Evolutionary conservation across 2,888 invertebrate species (phyloP), one percentile per base, ranked within the genome.

Genomic region (Gryllus longicercus): DNA sequence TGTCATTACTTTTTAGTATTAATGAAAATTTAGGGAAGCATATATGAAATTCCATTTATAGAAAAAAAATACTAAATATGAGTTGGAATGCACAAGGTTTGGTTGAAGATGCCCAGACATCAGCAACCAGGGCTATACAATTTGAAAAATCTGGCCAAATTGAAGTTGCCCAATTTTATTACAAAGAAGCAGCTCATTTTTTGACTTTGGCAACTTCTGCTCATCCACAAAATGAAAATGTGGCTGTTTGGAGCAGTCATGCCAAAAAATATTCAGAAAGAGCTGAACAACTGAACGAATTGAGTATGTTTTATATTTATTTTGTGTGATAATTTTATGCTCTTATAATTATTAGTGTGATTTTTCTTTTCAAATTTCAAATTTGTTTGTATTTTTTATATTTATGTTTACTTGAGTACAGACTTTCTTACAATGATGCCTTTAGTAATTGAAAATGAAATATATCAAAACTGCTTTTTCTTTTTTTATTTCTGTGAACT

Each of bases 131-230:
- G 83, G 97, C 96, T n/a, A 93, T 96, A 21, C 89, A 91, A 82
- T 95, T 93, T 86, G 96, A 97, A 85, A 89, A 90, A 75, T 89
- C 91, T 82, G 89, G 89, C 2, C 90, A 92, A 82, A 90, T 91
- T 84, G 92, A 93, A 80, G 93, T 93, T 75, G 94, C 95, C 82
- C 89, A 92, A 82, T 96, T 95, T 86, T 94, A 94, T 87, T 96
- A 96, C 84, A 88, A 89, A 83, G 89, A 92, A 83, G 93, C 95
- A 50, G 92, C 93, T 0, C 90, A 92, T 84, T 88, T 93, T 79
- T 87, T 96, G 78, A 88, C 91, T 82, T 89, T 91, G 84, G 91
- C 93, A 78, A 88, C 88, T 80, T 87, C 88, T 74, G 88, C 90
- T 75, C 88, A 90, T 2, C 85, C 87, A 12, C 88, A 91, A 80